These are phyloP conservation scores for Drepanosiphum platanoidis DNA, from an alignment of 2,888 invertebrate genomes.

Conservation along the genomic window DNA sequence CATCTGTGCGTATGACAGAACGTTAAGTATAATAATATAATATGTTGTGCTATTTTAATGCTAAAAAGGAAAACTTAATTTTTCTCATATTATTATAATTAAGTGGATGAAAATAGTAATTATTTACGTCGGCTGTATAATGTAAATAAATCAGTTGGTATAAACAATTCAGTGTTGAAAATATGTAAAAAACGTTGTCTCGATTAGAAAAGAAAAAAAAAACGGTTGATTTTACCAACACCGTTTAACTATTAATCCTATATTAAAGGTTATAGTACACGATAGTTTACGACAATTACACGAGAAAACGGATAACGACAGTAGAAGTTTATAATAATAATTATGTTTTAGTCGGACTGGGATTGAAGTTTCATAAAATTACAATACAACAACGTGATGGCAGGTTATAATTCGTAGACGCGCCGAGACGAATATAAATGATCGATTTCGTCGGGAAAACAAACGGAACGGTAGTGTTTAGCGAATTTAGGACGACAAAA, in stretches of 20 bases:
- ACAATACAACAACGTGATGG: not conserved
- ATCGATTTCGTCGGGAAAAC: conserved; percentile 9
- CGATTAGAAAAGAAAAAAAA: no score
- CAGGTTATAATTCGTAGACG: no score
- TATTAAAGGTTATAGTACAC: not conserved
- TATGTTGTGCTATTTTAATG: not conserved
- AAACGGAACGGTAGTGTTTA: not conserved
- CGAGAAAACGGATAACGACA: not conserved
- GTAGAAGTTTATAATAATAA: not conserved
- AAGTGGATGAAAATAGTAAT: not conserved
- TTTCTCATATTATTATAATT: not conserved
- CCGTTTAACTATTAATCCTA: no score
- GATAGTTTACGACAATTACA: not conserved
- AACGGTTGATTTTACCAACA: no score
- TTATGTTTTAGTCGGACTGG: not conserved
- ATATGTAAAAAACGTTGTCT: no score
- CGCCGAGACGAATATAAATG: not conserved
- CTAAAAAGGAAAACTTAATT: not conserved
- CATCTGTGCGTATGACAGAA: not conserved
- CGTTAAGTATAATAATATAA: not conserved
- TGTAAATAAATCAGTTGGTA: no score
- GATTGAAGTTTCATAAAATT: not conserved
- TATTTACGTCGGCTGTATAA: not conserved
- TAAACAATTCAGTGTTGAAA: no score
- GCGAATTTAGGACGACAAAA: not conserved